These are phyloP conservation scores for Drosophila borborema DNA, from an alignment of 2,888 invertebrate species.

Conservation along the genomic window DNA sequence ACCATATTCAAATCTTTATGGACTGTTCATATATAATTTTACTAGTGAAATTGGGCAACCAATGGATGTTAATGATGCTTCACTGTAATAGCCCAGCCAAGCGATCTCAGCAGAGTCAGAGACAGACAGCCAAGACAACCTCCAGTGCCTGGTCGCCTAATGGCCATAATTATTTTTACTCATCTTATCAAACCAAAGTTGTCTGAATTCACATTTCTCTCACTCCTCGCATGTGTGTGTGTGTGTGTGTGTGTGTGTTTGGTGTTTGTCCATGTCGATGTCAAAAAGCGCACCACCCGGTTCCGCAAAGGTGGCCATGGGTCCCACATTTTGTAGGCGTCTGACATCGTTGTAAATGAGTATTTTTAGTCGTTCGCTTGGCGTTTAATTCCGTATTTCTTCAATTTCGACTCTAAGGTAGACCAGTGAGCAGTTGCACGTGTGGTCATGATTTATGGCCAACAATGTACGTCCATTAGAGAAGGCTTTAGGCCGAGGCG, in stretches of 20 bases:
- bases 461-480: slow-evolving; percentile 78
- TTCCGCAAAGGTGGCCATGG: slow-evolving; percentile 65
- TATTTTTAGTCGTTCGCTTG: slow-evolving; percentile 48
- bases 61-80: slow-evolving; percentile 24
- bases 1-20: not conserved
- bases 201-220: slow-evolving; percentile 62
- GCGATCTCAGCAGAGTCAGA: slow-evolving; percentile 8
- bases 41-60: slow-evolving; percentile 10
- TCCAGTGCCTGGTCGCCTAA: slow-evolving; percentile 64
- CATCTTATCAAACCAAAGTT: slow-evolving; percentile 70
- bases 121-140: slow-evolving; percentile 24
- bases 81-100: slow-evolving; percentile 22
- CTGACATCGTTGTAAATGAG: slow-evolving; percentile 59
- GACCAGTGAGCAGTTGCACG: slow-evolving; percentile 54
- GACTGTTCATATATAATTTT: not conserved
- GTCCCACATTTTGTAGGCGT: slow-evolving; percentile 73
- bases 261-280: slow-evolving; percentile 37
- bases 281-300: slow-evolving; percentile 56
- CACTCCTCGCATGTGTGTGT: slow-evolving; percentile 14
- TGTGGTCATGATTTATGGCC: slow-evolving; percentile 75
- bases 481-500: slow-evolving; percentile 67
- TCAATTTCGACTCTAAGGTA: slow-evolving; percentile 50
- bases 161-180: slow-evolving; percentile 77
- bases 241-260: slow-evolving; percentile 13
- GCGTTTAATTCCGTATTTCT: slow-evolving; percentile 65